Conservation (phyloP, 2,113 vertebrate genomes). For the Grantiella picta region DNA sequence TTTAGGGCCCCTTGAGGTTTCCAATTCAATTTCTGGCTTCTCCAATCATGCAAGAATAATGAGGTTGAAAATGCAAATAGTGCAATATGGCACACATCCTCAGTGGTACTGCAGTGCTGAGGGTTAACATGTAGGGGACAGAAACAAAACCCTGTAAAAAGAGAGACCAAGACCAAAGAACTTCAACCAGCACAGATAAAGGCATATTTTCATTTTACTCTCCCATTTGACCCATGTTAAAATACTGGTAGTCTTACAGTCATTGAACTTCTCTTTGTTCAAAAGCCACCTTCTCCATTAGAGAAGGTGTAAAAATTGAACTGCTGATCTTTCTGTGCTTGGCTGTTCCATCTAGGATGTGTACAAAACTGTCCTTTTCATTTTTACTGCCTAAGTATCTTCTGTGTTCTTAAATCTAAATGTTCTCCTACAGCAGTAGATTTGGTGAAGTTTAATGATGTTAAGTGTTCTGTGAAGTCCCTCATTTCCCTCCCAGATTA, state of each 20-base stretch:
- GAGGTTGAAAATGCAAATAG: neutral
- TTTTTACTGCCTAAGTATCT: neutral
- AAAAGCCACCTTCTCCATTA: neutral
- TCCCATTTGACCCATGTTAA: neutral
- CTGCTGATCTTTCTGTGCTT: neutral
- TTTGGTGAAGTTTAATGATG: neutral
- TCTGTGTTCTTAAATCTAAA: neutral
- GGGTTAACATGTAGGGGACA: neutral
- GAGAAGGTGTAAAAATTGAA: neutral
- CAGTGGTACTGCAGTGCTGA: neutral
- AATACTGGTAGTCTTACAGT: neutral
- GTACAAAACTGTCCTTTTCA: neutral
- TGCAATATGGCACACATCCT: neutral
- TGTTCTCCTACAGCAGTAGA: neutral
- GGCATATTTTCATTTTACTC: neutral
- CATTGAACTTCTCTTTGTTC: neutral
- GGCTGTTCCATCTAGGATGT: neutral
- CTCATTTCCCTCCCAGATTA: neutral
- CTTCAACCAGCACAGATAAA: neutral
- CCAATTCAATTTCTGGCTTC: constrained; percentile 38
- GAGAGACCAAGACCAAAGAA: neutral
- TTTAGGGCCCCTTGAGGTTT: constrained; percentile 19
- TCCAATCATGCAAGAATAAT: neutral
- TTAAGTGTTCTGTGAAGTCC: neutral
- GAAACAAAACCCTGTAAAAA: neutral